phyloP scores from a whole-genome alignment of 2,797 vertebrate species.

The Periophthalmus magnuspinnatus region DNA sequence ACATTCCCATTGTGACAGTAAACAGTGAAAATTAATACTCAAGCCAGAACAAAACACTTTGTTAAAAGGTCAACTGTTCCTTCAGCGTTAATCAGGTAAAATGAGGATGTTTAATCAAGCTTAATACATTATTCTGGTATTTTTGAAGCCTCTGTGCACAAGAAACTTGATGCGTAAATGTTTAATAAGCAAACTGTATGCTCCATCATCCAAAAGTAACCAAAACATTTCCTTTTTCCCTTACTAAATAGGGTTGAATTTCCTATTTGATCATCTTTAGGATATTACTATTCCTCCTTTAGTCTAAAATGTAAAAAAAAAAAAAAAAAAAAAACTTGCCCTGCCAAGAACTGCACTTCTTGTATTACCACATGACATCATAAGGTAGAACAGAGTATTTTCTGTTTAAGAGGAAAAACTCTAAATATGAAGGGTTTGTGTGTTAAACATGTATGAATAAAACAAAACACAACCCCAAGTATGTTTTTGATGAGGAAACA shows the following conservation, averaged over 20 bases:
- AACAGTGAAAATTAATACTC: constrained; percentile 33
- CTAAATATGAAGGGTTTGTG: too few relatives aligned
- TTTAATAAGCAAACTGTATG: background rate
- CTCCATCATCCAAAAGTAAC: background rate
- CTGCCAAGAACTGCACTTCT: too few relatives aligned
- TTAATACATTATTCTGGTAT: background rate
- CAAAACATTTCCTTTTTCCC: background rate
- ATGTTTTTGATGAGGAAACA: too few relatives aligned
- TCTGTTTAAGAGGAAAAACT: too few relatives aligned
- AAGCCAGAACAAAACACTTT: constrained; percentile 20
- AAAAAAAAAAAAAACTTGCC: too few relatives aligned
- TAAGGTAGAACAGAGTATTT: too few relatives aligned
- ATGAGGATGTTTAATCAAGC: constrained; percentile 8
- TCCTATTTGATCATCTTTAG: too few relatives aligned
- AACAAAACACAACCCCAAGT: too few relatives aligned
- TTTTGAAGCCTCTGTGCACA: background rate
- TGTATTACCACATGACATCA: too few relatives aligned
- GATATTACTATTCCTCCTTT: too few relatives aligned
- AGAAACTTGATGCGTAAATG: background rate
- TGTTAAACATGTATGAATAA: too few relatives aligned
- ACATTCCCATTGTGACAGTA: constrained; percentile 19
- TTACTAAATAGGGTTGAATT: background rate
- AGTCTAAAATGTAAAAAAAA: too few relatives aligned
- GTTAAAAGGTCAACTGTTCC: constrained; percentile 34
- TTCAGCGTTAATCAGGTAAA: constrained; percentile 36